Percentiles rank a stretch among this genome's conserved stretches.
Conservation (phyloP, 2,797 vertebrate species). For the Fratercula arctica region DNA sequence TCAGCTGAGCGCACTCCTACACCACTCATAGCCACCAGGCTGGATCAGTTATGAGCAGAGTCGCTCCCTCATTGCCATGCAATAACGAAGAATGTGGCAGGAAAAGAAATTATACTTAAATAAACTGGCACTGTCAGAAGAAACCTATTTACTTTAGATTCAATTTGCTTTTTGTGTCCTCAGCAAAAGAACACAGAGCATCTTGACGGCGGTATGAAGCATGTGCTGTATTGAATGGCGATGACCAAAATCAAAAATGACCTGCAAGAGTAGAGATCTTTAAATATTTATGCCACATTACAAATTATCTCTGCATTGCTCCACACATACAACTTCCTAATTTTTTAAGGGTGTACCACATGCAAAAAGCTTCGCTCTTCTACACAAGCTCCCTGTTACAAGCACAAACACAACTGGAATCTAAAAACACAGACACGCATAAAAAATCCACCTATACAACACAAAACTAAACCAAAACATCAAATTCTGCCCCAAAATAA, state of each 20-base stretch:
- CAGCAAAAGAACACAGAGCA: not conserved
- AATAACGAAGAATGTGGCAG: not conserved
- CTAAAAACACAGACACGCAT: not conserved
- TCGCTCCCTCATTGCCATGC: not conserved
- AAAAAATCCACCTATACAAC: not conserved
- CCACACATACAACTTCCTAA: not conserved
- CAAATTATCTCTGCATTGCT: constrained; percentile 12
- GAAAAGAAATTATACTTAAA: constrained; percentile 47
- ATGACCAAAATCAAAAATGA: constrained; percentile 23
- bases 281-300: constrained; percentile 47
- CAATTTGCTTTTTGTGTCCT: constrained; percentile 12
- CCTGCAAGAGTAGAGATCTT: not conserved
- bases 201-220: accelerated
- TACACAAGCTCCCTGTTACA: not conserved
- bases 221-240: accelerated
- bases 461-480: not conserved
- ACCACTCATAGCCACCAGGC: not conserved
- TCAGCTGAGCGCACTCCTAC: accelerated
- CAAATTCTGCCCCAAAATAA: not conserved
- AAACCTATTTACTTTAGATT: constrained; percentile 45
- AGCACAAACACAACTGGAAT: not conserved
- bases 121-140: constrained; percentile 6
- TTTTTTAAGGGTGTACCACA: not conserved
- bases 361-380: not conserved
- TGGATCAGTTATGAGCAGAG: not conserved